Percentiles rank a stretch among this genome's conserved stretches.
phyloP scores from a whole-genome alignment of 2,888 invertebrate species.

The Lasioglossum vierecki region DNA sequence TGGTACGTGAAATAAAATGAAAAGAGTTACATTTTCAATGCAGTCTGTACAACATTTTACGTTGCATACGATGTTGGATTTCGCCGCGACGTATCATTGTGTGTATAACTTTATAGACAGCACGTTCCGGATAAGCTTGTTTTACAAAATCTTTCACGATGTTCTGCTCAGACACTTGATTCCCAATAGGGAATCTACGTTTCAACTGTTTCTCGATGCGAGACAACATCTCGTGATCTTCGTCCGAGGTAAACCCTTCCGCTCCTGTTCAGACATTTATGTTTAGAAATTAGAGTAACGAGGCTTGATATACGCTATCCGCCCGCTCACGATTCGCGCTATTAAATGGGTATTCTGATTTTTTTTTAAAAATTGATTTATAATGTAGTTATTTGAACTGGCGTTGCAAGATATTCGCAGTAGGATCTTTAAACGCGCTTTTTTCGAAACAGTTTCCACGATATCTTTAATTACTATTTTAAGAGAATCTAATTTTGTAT shows the following conservation, averaged over 20 bases:
- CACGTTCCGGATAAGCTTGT: conserved; percentile 94
- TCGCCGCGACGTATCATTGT: conserved; percentile 98
- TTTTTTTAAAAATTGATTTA: background rate
- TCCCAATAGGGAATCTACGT: conserved; percentile 96
- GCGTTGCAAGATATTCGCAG: too few species aligned
- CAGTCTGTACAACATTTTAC: conserved; percentile 97
- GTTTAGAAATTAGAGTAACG: background rate
- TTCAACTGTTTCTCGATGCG: conserved; percentile 98
- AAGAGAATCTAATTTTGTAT: too few species aligned
- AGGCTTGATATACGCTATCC: background rate
- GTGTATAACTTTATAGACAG: conserved; percentile 95
- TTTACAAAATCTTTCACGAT: conserved; percentile 94
- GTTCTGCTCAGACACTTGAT: conserved; percentile 97
- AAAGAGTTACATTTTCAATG: conserved; percentile 60
- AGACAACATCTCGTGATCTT: conserved; percentile 95
- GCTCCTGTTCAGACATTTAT: conserved; percentile 87
- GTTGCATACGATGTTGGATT: conserved; percentile 97
- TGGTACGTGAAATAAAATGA: background rate
- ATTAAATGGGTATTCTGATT: background rate
- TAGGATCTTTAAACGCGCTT: too few species aligned
- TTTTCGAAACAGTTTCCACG: too few species aligned
- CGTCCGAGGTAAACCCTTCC: conserved; percentile 98
- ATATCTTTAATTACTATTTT: too few species aligned
- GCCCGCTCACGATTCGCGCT: background rate
- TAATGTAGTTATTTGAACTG: too few species aligned